Percentiles rank a stretch among this genome's conserved stretches.
Conservation (phyloP, 2,797 vertebrate genomes). For the Lagorchestes hirsutus region DNA sequence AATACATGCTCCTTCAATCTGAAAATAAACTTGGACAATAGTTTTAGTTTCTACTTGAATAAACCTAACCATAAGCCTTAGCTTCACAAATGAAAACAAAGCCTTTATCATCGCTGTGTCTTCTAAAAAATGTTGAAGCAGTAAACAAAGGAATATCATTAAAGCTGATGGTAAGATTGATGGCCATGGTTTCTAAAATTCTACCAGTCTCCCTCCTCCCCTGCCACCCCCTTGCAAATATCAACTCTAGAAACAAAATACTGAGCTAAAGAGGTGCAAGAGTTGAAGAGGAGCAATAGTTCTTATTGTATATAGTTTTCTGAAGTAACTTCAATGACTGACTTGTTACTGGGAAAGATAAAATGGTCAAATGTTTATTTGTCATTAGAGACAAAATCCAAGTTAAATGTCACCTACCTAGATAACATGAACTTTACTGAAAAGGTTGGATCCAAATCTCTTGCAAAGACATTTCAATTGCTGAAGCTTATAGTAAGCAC, state of each 20-base stretch:
- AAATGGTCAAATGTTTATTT: neutral
- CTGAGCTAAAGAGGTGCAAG: neutral
- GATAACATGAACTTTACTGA: neutral
- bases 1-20: neutral
- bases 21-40: neutral
- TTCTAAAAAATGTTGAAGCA: neutral
- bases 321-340: neutral
- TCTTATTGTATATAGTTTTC: neutral
- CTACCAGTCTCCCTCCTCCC: too few relatives aligned
- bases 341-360: neutral
- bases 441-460: neutral
- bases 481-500: neutral
- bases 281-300: too few relatives aligned
- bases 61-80: fast-evolving
- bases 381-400: constrained; percentile 1
- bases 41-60: neutral
- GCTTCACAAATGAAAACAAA: neutral
- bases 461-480: neutral
- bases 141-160: neutral
- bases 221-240: neutral
- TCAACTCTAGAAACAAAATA: neutral
- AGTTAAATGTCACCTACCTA: neutral
- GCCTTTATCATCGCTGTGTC: neutral
- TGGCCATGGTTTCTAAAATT: neutral
- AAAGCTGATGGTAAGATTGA: neutral